Evolutionary conservation across 2,113 vertebrate species (phyloP), one percentile per base, ranked within the genome.

Genomic region (Dendropsophus ebraccatus): DNA sequence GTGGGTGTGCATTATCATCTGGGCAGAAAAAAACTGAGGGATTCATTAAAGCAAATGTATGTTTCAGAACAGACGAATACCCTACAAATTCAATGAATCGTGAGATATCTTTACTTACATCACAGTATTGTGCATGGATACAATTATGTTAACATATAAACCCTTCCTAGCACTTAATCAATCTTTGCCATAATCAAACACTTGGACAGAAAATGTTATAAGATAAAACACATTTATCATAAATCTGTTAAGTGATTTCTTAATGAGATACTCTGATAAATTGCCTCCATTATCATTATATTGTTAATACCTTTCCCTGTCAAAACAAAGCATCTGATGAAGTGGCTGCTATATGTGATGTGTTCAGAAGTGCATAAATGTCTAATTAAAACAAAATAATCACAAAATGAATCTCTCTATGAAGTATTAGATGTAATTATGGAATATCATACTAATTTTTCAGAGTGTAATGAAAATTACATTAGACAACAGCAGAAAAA

Each of bases 371-470:
- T n/a, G 47, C 47, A 56, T 35, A 83, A 70, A 83, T 72, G 30
- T 83, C 81, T 83, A 72, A 83, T 83, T 54, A 83, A 83, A 54
- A 70, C 62, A 70, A 83, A 69, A 70, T 83, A 83, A 50, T 72
- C 21, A 28, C 30, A 72, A 50, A 83, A 73, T 54, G 30, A 83
- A 70, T 83, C 52, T 41, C 49, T 21, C 25, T 72, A 72, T 56
- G 2, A 83, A 54, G 80, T 83, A 72, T 23, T 25, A 70, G n/a
- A 82, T 70, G 60, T 70, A 32, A 82, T 70, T 70, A 82, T 28
- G 49, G 23, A 50, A 54, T 82, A 82, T 70, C 81, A 82, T 52
- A 47, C 47, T 23, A 19, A 69, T 82, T 72, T 54, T 52, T 72
- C 17, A 37, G 49, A 25, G 30, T 6, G 21, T 52, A 72, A 72